phyloP scores from a whole-genome alignment of 2,888 invertebrate species.

The Charanyca ferruginea region DNA sequence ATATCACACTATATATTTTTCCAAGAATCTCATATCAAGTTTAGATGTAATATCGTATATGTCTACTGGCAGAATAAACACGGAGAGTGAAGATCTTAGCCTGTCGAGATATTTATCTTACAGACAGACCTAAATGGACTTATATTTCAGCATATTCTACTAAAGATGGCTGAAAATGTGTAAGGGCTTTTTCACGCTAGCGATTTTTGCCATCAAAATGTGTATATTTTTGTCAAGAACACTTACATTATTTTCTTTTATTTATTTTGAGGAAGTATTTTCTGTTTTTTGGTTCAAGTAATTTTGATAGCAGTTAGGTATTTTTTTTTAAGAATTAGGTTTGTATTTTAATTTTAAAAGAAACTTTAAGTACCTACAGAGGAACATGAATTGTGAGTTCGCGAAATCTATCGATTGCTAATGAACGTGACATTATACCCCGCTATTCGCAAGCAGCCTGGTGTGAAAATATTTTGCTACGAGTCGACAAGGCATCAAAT shows the following conservation, averaged over 20 bases:
- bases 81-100: conserved; percentile 51
- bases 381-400: background rate
- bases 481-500: too few species aligned
- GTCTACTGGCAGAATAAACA: conserved; percentile 54
- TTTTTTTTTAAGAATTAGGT: too few species aligned
- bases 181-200: conserved; percentile 7
- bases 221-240: background rate
- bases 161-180: conserved; percentile 28
- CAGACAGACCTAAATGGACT: conserved; percentile 46
- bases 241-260: too few species aligned
- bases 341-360: too few species aligned
- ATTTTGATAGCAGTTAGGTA: too few species aligned
- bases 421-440: background rate
- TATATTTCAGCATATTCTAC: conserved; percentile 55
- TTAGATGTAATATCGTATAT: conserved; percentile 35
- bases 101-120: conserved; percentile 51
- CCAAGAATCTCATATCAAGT: conserved; percentile 42
- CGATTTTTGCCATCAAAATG: conserved; percentile 2
- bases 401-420: background rate
- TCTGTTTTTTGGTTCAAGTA: too few species aligned
- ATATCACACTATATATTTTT: conserved; percentile 46
- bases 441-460: background rate
- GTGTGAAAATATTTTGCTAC: too few species aligned
- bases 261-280: too few species aligned
- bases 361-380: background rate